phyloP scores from a whole-genome alignment of 2,888 invertebrate genomes.

The Drosophila crucigera region DNA sequence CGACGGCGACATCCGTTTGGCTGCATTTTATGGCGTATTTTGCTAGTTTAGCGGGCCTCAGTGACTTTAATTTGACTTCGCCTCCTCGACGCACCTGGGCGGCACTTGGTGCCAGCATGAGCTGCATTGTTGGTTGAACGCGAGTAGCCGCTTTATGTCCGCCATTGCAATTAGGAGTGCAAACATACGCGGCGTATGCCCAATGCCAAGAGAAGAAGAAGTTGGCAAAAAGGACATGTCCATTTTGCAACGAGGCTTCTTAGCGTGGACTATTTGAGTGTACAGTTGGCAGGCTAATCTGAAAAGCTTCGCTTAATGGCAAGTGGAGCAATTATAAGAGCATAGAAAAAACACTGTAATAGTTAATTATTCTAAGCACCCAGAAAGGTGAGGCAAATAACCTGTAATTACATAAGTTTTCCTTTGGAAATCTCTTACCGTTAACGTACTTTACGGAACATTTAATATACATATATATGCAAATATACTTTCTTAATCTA shows the following conservation, averaged over 20 bases:
- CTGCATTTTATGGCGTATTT: slow-evolving; percentile 64
- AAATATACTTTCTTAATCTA: neutral
- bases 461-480: neutral
- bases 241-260: slow-evolving; percentile 7
- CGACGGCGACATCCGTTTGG: slow-evolving; percentile 61
- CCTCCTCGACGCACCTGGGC: slow-evolving; percentile 39
- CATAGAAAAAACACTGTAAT: neutral
- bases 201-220: slow-evolving; percentile 22
- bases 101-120: slow-evolving; percentile 36
- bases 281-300: slow-evolving; percentile 11
- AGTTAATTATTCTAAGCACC: neutral
- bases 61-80: slow-evolving; percentile 64
- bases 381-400: neutral
- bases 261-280: slow-evolving; percentile 13
- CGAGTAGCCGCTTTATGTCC: slow-evolving; percentile 27
- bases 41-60: slow-evolving; percentile 53
- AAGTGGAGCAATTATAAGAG: neutral
- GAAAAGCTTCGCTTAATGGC: slow-evolving; percentile 14
- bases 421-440: neutral
- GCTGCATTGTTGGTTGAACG: slow-evolving; percentile 48
- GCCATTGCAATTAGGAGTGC: slow-evolving; percentile 51
- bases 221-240: neutral
- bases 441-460: neutral
- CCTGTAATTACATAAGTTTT: neutral
- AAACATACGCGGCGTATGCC: slow-evolving; percentile 58